Evolutionary conservation across 2,797 vertebrate genomes (phyloP).

Genomic region (Streptopelia turtur): DNA sequence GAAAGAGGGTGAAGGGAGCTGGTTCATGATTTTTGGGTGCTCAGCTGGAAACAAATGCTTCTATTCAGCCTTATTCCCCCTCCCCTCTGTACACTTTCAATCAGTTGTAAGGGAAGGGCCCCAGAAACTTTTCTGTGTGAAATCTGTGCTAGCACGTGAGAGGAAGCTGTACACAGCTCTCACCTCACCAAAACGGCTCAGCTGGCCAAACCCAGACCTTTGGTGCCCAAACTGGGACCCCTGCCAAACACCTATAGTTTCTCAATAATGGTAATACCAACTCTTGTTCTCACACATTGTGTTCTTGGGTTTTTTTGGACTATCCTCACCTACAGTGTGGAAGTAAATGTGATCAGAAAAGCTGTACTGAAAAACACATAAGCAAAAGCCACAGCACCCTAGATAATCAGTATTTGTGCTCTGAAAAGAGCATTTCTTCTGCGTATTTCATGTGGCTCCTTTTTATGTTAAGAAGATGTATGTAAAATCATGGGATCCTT

Average conservation of each 20-base stretch:
- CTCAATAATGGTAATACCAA: background rate
- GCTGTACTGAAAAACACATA: background rate
- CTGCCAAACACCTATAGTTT: background rate
- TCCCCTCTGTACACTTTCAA: background rate
- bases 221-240: background rate
- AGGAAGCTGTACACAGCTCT: background rate
- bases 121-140: background rate
- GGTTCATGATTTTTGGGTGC: background rate
- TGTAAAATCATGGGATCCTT: background rate
- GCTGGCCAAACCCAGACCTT: background rate
- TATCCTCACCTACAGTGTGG: fast-evolving
- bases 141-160: background rate
- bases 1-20: background rate
- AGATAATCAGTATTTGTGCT: background rate
- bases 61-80: background rate
- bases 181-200: background rate
- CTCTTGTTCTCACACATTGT: background rate
- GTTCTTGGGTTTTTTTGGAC: background rate
- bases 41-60: background rate
- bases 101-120: background rate
- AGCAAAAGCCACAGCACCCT: background rate
- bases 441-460: background rate
- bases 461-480: background rate
- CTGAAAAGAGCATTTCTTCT: constrained; percentile 24
- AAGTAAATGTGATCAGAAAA: background rate